Base-by-base conservation (phyloP, 1,140 invertebrate species). In the Heterodera schachtii region DNA sequence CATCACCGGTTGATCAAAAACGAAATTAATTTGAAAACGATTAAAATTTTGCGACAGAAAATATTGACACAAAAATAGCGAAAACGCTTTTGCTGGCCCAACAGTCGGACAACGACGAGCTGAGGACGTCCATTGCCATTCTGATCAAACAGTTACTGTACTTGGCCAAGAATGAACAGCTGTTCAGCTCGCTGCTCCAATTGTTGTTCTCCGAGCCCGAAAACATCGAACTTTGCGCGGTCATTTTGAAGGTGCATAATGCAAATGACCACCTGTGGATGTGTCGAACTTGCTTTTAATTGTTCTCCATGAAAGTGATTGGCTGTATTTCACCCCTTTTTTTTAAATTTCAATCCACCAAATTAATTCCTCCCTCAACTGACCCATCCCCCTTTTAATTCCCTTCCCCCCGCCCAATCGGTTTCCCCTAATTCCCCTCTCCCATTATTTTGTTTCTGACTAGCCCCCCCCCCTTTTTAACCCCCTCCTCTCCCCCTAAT, bases 141-240 rank as follows among this genome's bases (percentile, higher is more conserved):
- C 81, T 89, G n/a, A 88, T 88, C 81, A 86, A 90, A 80, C 86
- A 88, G 44, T 82, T 88, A 19, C 80, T 88, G 6, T 84, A 89
- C 47, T 52, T 90, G 47, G 83, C 89, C 31, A 81, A 88, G 43
- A 88, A 84, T 52, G 87, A 90, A 60, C 87, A 89, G 52, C 83
- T 90, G 31, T 90, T 90, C 67, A 80, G 80, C 19, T 84, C 83
- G 9, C 47, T 90, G 8, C 67, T 89, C 49, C 84, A 90, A 67
- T 79, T 90, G 41, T 49, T 82, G 46, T 87, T 87, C 64, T 78
- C 76, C 41, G 84, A 85, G 75, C 85, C 86, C 5, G 85, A 83
- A 69, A 84, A 85, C 75, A 77, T 87, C 9, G 49, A 47, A 46
- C 73, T 87, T 31, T 88, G 84, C 78, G 78, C 77, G 71, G 70